Evolutionary conservation across 2,113 vertebrate species (phyloP), one percentile per base, ranked within the genome.

Genomic region (Anseranas semipalmata): DNA sequence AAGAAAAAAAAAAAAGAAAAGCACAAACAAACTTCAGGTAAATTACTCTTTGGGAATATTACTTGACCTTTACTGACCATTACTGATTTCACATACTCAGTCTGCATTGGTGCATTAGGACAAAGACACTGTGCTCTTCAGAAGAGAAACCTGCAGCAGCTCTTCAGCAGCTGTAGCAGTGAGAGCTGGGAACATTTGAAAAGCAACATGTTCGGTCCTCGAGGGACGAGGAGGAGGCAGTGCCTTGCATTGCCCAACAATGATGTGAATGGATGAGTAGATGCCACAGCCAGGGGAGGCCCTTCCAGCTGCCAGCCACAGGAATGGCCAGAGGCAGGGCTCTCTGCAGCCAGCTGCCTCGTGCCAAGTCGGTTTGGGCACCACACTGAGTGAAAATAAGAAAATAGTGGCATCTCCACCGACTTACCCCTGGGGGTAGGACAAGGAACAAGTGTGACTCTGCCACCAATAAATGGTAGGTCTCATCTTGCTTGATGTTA

Each of bases 341-440:
- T 87, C 13, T 32, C 63, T 0, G 0, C n/a, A 39, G 18, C 71
- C 70, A 1, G 0, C 9, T 32, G 28, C 10, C 50, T n/a, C 1
- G 0, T 45, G 62, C 33, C 78, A 80, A 52, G 10, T 30, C 0
- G 0, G 11, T 70, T 28, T 83, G 87, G 53, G 13, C 50, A 77
- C 41, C 3, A 1, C 71, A 14, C 24, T 46, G n/a, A n/a, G 32
- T n/a, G 37, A 55, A 79, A 87, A 62, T 32, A 59, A 82, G 66
- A 65, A 56, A 45, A 77, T 5, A 70, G 33, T 2, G 2, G 37
- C 48, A 87, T 63, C 35, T 28, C 21, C 39, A 19, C 35, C 45
- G 77, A 56, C 46, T 68, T 82, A 22, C 27, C n/a, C n/a, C n/a
- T 15, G 3, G 7, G 10, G 19, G 37, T 24, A 66, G 8, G 33